Evolutionary conservation across 2,797 vertebrate genomes (phyloP).

Genomic region (Fistularia commersonii): DNA sequence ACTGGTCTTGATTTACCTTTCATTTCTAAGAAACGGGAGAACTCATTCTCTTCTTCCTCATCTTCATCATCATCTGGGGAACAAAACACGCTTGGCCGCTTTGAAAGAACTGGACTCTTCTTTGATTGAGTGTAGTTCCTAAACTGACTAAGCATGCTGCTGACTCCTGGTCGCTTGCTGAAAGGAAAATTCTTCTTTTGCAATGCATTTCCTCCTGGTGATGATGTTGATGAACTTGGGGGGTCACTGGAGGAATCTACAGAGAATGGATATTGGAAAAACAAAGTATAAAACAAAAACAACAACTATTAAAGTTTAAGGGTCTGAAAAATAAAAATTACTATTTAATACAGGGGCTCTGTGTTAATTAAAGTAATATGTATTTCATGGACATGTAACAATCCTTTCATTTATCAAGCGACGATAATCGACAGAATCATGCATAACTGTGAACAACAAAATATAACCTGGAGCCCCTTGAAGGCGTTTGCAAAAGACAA

Average conservation of each 20-base stretch:
- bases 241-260: slow-evolving; percentile 61
- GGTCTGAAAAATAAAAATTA: not conserved
- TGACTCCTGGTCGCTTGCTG: slow-evolving; percentile 82
- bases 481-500: no score
- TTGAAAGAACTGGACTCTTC: slow-evolving; percentile 79
- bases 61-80: slow-evolving; percentile 83
- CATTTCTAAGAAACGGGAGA: slow-evolving; percentile 87
- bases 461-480: no score
- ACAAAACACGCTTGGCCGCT: slow-evolving; percentile 88
- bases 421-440: no score
- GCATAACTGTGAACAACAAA: no score
- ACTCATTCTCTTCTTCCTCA: slow-evolving; percentile 83
- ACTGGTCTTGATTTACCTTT: slow-evolving; percentile 83
- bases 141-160: slow-evolving; percentile 84
- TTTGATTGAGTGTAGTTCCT: slow-evolving; percentile 86
- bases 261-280: slow-evolving; percentile 4
- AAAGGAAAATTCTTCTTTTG: slow-evolving; percentile 79
- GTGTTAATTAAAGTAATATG: no score
- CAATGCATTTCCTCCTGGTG: slow-evolving; percentile 24
- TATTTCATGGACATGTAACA: not conserved
- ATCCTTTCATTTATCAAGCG: not conserved
- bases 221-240: slow-evolving; percentile 42
- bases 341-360: no score
- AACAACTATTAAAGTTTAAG: not conserved
- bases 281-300: not conserved